Evolutionary conservation across 2,888 invertebrate species (phyloP), one percentile per base, ranked within the genome.

Genomic region (Petrolisthes manimaculis): DNA sequence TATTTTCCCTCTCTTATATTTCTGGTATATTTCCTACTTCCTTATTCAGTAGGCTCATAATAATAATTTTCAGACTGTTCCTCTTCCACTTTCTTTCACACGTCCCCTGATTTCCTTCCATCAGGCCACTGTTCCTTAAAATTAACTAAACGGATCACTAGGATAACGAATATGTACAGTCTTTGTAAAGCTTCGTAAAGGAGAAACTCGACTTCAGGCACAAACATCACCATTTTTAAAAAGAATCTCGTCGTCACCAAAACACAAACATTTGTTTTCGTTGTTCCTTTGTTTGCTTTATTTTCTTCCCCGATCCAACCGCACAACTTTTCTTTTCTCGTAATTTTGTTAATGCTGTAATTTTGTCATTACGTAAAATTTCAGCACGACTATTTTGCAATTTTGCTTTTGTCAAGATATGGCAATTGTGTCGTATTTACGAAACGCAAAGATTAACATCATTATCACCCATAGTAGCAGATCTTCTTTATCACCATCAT

Each of bases 131-230:
- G 84, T 88, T 88, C 84, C 84, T 88, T 88, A 88, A 84, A 84
- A 88, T 67, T 88, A 88, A 89, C 89, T 89, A 89, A 89, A 89
- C 85, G 85, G 77, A 83, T 89, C 89, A 89, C 89, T 89, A 89
- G 85, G 85, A 89, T 84, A 89, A 89, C 89, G 89, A 88, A 88
- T 88, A 88, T 88, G 67, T 88, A 88, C 89, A 89, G 85, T 89
- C 89, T 89, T 89, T 82, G 89, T 89, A 85, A 89, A 89, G 89
- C 89, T 88, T 88, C 84, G 84, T 84, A 88, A 79, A 88, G 14
- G 71, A 71, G 54, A 78, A 78, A 54, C 54, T 85, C 83, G 81
- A 81, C 89, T 89, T 89, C 85, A 89, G 89, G 89, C 89, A 89
- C 89, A 83, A 85, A 89, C 89, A 89, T 89, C 89, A 89, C 89